phyloP scores from a whole-genome alignment of 2,797 vertebrate species.

The Urosaurus nigricauda region DNA sequence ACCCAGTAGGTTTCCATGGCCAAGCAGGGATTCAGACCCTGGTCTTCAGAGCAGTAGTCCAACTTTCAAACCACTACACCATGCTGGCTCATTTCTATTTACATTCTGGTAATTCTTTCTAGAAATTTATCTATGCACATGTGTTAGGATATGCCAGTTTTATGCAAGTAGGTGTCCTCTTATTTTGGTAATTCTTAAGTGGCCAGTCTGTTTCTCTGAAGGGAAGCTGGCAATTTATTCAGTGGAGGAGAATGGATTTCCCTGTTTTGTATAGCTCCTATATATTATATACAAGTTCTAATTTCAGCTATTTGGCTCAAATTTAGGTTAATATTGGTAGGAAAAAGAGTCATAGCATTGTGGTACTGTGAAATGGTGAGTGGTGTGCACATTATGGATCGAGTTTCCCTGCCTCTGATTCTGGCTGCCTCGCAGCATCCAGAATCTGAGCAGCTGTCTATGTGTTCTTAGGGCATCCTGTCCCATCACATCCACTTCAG shows the following conservation, averaged over 20 bases:
- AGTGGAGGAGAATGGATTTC: background rate
- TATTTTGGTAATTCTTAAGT: background rate
- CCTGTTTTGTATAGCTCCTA: background rate
- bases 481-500: background rate
- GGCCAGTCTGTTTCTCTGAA: background rate
- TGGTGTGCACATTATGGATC: too few relatives aligned
- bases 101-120: background rate
- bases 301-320: background rate
- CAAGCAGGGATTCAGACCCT: too few relatives aligned
- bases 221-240: background rate
- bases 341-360: too few relatives aligned
- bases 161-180: background rate
- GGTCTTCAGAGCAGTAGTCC: too few relatives aligned
- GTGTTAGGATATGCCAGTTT: background rate
- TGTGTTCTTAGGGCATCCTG: background rate
- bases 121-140: background rate
- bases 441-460: background rate
- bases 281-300: background rate
- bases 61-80: too few relatives aligned
- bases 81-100: too few relatives aligned
- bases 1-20: too few relatives aligned
- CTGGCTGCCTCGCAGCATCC: background rate
- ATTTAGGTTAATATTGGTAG: background rate
- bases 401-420: background rate
- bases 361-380: background rate